Percentiles rank a stretch among this genome's conserved stretches.
These are phyloP conservation scores for Zoanthus sansibaricus DNA, from an alignment of 92 coral and sea anemone species.

Conservation along the genomic window DNA sequence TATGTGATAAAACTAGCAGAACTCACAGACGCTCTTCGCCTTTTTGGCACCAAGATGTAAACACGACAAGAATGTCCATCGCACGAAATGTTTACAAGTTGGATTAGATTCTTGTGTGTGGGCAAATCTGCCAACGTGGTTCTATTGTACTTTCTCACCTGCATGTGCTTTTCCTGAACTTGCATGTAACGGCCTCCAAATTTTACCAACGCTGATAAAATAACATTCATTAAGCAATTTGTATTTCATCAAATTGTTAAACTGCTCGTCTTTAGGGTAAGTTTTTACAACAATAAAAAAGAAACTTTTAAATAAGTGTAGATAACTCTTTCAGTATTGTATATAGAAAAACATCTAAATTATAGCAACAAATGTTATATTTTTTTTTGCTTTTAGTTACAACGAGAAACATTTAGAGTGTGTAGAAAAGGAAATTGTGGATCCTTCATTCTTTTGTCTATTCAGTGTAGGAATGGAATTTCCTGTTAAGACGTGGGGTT, in stretches of 20 bases:
- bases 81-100: conserved; percentile 43
- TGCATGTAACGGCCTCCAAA: background rate
- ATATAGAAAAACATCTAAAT: background rate
- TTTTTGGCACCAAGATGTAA: conserved; percentile 67
- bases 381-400: background rate
- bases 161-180: background rate
- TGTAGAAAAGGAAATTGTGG: background rate
- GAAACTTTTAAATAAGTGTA: background rate
- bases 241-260: conserved; percentile 23
- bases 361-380: background rate
- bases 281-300: background rate
- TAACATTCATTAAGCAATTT: conserved; percentile 8
- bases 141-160: conserved; percentile 3
- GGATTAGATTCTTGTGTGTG: conserved; percentile 21
- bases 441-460: background rate
- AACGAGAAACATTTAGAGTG: background rate
- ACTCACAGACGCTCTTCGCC: conserved; percentile 54
- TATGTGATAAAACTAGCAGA: conserved; percentile 66
- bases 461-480: background rate
- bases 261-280: conserved; percentile 26
- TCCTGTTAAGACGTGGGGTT: background rate
- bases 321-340: background rate
- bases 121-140: background rate
- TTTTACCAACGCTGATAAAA: background rate
- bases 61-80: conserved; percentile 27